phyloP scores from a whole-genome alignment of 2,797 vertebrate genomes.

The Acanthurus lineatus region DNA sequence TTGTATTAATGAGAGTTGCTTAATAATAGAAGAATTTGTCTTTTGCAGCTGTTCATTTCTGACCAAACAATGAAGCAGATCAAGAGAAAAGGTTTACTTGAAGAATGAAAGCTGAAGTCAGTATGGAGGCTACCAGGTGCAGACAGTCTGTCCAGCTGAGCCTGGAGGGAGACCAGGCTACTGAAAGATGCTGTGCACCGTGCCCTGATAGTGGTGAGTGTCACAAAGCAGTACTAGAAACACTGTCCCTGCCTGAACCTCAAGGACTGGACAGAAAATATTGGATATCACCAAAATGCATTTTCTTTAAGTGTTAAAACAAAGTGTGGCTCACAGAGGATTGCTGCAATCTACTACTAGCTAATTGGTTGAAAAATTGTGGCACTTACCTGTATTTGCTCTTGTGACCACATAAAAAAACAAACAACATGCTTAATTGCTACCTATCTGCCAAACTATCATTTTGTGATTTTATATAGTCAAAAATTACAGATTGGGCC shows the following conservation, averaged over 20 bases:
- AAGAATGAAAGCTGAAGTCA: conserved; percentile 41
- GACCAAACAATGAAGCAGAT: conserved; percentile 20
- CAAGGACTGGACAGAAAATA: background rate
- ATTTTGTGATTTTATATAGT: background rate
- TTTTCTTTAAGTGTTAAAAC: background rate
- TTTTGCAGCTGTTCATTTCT: background rate
- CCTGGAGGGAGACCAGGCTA: conserved; percentile 8
- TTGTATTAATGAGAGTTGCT: background rate
- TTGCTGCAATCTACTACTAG: background rate
- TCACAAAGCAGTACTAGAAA: background rate
- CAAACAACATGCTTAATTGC: background rate
- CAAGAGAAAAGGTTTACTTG: conserved; percentile 4
- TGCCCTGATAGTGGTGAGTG: conserved; percentile 54
- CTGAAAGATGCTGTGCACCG: conserved; percentile 14
- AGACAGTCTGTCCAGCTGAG: conserved; percentile 7
- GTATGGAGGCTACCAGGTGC: conserved; percentile 37
- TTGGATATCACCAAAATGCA: background rate
- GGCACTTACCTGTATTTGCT: no score
- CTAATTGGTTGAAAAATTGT: background rate
- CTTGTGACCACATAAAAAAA: background rate
- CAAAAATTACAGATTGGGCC: background rate
- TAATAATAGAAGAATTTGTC: background rate
- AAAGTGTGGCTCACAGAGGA: background rate
- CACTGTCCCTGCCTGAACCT: background rate
- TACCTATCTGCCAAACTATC: background rate